These are phyloP conservation scores for Callipepla californica DNA, from an alignment of 2,113 vertebrate species.

Conservation along the genomic window DNA sequence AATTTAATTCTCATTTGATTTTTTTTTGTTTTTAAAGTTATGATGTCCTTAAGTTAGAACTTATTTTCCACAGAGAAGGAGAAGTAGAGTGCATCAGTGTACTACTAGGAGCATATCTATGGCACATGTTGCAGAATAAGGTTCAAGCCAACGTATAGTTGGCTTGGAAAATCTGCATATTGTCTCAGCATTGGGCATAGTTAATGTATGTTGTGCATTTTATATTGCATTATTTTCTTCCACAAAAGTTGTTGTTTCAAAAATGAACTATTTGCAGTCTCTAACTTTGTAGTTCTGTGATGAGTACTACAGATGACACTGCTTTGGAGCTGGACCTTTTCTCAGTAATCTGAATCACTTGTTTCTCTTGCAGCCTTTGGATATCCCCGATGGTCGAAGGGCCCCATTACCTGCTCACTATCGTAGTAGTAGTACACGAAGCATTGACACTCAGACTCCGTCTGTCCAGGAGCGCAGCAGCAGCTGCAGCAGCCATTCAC, in stretches of 20 bases:
- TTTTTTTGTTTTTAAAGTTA: not conserved
- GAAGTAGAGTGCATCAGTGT: not conserved
- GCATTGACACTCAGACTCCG: constrained; percentile 93
- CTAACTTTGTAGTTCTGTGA: not conserved
- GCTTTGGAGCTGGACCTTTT: not conserved
- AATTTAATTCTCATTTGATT: not conserved
- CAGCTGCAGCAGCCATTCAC: constrained; percentile 87
- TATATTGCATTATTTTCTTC: not conserved
- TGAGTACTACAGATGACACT: fast-evolving
- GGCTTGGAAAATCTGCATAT: not conserved
- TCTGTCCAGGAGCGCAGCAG: constrained; percentile 89
- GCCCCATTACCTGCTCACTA: constrained; percentile 90
- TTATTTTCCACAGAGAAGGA: not conserved
- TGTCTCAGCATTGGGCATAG: not conserved
- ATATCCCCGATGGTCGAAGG: constrained; percentile 89
- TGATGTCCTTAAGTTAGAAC: not conserved
- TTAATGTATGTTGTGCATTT: not conserved
- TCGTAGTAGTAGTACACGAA: constrained; percentile 88
- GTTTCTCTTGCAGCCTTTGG: constrained; percentile 83
- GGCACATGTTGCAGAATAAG: not conserved
- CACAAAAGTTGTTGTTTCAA: not conserved
- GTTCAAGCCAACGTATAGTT: not conserved
- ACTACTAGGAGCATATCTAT: not conserved
- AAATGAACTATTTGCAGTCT: not conserved
- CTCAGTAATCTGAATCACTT: not conserved